Conservation (phyloP, 92 coral and sea anemone species). For the Epizoanthus fatuus region DNA sequence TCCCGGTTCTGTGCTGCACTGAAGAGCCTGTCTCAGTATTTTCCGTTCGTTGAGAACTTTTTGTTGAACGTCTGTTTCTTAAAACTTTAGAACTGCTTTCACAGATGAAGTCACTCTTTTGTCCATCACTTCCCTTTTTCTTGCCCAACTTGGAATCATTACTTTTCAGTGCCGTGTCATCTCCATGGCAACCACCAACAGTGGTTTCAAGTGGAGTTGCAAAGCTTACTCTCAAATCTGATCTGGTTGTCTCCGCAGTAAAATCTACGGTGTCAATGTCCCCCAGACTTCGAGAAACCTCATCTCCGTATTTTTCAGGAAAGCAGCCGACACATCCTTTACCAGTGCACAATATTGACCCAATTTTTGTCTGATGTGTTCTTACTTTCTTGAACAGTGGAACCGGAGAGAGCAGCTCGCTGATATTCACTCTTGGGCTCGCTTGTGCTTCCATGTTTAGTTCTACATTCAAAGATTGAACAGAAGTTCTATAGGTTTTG, state of each 20-base stretch:
- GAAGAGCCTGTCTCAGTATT: background rate
- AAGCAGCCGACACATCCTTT: slow-evolving; percentile 88
- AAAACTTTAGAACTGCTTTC: background rate
- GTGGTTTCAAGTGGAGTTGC: slow-evolving; percentile 51
- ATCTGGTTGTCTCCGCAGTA: slow-evolving; percentile 31
- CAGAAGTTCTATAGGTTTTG: background rate
- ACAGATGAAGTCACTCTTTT: background rate
- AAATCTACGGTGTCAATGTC: slow-evolving; percentile 80
- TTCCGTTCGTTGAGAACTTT: background rate
- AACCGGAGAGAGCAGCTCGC: slow-evolving; percentile 63
- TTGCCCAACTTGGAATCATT: background rate
- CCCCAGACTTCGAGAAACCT: slow-evolving; percentile 63
- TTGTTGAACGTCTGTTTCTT: background rate
- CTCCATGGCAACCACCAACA: slow-evolving; percentile 66
- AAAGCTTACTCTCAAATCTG: slow-evolving; percentile 55
- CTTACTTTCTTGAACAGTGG: slow-evolving; percentile 74
- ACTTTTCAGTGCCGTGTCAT: slow-evolving; percentile 14
- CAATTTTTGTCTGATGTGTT: slow-evolving; percentile 72
- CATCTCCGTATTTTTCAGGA: slow-evolving; percentile 68
- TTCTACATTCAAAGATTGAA: background rate
- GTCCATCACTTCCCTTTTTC: slow-evolving; percentile 3
- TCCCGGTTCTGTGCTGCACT: background rate
- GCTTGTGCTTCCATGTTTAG: slow-evolving; percentile 4
- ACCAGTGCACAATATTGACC: slow-evolving; percentile 87
- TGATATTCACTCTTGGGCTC: slow-evolving; percentile 14